Evolutionary conservation across 2,797 vertebrate genomes (phyloP).

Genomic region (Triplophysa yarkandensis): DNA sequence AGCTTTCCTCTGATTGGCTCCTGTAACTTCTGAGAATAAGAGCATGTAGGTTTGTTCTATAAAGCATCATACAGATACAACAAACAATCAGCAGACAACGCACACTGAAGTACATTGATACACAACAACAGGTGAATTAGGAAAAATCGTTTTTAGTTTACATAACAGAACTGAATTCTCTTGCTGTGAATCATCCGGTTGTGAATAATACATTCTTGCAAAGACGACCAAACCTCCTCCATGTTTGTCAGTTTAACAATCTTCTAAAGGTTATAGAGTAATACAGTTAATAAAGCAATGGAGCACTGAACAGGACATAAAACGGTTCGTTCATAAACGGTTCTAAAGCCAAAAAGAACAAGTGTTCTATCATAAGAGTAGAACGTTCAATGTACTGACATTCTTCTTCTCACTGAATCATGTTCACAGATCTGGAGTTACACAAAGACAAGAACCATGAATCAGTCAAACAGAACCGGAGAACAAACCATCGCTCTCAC

Average conservation of each 20-base stretch:
- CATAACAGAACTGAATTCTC: too few relatives aligned
- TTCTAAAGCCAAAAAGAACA: neutral
- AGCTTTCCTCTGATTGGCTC: neutral
- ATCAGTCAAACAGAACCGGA: conserved; percentile 76
- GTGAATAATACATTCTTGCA: neutral
- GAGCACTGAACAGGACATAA: neutral
- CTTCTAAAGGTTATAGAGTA: neutral
- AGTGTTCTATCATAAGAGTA: conserved; percentile 49
- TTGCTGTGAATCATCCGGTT: neutral
- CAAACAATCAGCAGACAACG: neutral
- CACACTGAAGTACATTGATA: neutral
- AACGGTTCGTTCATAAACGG: neutral
- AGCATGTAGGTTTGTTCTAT: neutral
- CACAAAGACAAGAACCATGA: conserved; percentile 75
- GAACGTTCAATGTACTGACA: conserved; percentile 60
- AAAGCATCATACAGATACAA: neutral
- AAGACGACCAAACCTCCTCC: neutral
- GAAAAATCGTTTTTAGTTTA: too few relatives aligned
- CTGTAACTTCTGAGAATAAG: neutral
- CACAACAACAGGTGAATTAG: too few relatives aligned
- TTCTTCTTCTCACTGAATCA: conserved; percentile 71
- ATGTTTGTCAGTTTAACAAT: neutral
- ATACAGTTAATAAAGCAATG: neutral
- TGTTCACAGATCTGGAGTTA: conserved; percentile 71
- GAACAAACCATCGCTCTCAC: conserved; percentile 76